Evolutionary conservation across 2,113 vertebrate species (phyloP), one percentile per base, ranked within the genome.

Genomic region (Psittacula cyanocephala): DNA sequence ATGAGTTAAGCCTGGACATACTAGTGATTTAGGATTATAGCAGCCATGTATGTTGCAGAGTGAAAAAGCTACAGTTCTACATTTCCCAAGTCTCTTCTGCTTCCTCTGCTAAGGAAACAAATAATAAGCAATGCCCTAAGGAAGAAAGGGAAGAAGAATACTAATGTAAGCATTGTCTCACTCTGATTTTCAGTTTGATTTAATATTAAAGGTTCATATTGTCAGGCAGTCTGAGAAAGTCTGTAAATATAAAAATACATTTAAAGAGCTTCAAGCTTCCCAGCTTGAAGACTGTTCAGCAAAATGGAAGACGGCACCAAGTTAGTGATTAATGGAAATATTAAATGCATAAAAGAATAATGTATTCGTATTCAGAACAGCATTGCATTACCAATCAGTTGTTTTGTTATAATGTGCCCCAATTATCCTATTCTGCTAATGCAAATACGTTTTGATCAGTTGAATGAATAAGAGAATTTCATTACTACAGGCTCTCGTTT

Each of bases 401-500:
- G 41, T 92, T 97, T 97, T 97, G 87, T 97, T 97, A 95, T 77
- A 90, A 86, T 69, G 39, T 81, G 70, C 43, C 88, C 86, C 93
- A 94, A 94, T 94, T 93, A 96, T 75, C 93, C 95, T 49, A 5
- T 77, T 65, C 91, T 96, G 93, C 95, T 97, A 96, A 97, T 81
- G 92, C 81, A 97, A 96, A 97, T 97, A 94, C 76, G 81, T 95
- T 98, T 97, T 96, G 81, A 97, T 96, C 95, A 76, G 88, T 74
- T 91, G 91, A 97, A 96, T 98, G 97, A 96, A 96, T 96, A 95
- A 95, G 74, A 85, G 75, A 43, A 44, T 96, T 87, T 93, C 89
- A 93, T 95, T 97, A 97, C 95, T 93, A 91, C 81, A 95, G 86
- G 78, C 95, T 96, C 96, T 92, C 93, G 83, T 93, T 97, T 88